Percentiles rank a stretch among this genome's conserved stretches.
These are phyloP conservation scores for Thrips palmi DNA, from an alignment of 1,140 invertebrate genomes.

Conservation along the genomic window DNA sequence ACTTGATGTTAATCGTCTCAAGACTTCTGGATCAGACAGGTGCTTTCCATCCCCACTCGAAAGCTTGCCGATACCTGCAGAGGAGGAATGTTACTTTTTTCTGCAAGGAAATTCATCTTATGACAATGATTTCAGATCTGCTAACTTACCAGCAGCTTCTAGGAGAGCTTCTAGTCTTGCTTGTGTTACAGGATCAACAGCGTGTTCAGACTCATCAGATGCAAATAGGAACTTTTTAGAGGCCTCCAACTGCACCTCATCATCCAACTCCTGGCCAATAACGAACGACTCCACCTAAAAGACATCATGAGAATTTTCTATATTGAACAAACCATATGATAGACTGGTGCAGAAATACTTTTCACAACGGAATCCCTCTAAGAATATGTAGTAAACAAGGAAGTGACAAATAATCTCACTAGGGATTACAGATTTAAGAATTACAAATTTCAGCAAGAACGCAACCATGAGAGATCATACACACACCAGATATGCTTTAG, in stretches of 20 bases:
- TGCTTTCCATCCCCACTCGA: slow-evolving; percentile 60
- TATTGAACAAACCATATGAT: no score
- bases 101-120: not conserved
- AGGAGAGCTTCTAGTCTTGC: slow-evolving; percentile 70
- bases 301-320: no score
- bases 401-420: no score
- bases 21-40: slow-evolving; percentile 60
- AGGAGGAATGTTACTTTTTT: slow-evolving; percentile 11
- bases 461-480: no score
- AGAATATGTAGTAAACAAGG: no score
- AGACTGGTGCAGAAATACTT: no score
- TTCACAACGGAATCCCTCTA: no score
- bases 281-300: slow-evolving; percentile 47
- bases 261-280: slow-evolving; percentile 42
- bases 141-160: slow-evolving; percentile 62
- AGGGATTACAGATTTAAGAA: no score
- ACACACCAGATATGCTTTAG: no score
- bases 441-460: no score
- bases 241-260: slow-evolving; percentile 44
- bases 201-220: slow-evolving; percentile 49
- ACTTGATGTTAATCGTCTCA: slow-evolving; percentile 65
- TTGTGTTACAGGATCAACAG: slow-evolving; percentile 80
- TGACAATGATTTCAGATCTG: not conserved
- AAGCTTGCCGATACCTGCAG: slow-evolving; percentile 52
- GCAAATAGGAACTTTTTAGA: slow-evolving; percentile 62